A percentile compares a stretch with the other conserved stretches of the same genome.
phyloP scores from a whole-genome alignment of 2,113 vertebrate species.

The Passer montanus region DNA sequence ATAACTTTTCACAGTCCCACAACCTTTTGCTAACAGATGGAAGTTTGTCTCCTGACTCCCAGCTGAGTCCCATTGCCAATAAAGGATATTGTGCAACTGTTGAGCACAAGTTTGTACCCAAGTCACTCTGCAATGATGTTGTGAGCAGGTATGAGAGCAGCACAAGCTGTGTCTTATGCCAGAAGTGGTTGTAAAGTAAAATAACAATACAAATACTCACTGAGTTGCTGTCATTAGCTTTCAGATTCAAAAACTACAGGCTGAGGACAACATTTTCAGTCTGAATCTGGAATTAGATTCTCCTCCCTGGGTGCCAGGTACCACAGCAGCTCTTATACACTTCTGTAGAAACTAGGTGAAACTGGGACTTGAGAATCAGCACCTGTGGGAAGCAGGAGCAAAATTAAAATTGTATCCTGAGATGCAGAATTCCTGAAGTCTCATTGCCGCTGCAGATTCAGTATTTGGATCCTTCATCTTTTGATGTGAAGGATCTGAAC shows the following conservation, averaged over 20 bases:
- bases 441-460: background rate
- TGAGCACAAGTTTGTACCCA: background rate
- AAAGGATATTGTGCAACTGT: background rate
- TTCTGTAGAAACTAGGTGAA: constrained; percentile 17
- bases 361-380: background rate
- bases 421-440: background rate
- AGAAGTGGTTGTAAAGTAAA: background rate
- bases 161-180: background rate
- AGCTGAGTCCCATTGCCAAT: background rate
- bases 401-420: background rate
- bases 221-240: background rate
- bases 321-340: background rate
- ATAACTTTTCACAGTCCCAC: background rate
- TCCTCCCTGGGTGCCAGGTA: background rate
- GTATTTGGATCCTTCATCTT: background rate
- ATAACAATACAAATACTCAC: rapidly evolving
- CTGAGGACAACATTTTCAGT: background rate
- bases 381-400: background rate
- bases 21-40: constrained; percentile 20
- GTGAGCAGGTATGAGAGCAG: background rate
- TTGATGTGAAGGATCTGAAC: background rate
- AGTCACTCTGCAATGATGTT: background rate
- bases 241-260: background rate
- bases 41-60: background rate
- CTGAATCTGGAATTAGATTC: background rate